These are phyloP conservation scores for Dicycla oo DNA, from an alignment of 2,888 invertebrate genomes.

Conservation along the genomic window DNA sequence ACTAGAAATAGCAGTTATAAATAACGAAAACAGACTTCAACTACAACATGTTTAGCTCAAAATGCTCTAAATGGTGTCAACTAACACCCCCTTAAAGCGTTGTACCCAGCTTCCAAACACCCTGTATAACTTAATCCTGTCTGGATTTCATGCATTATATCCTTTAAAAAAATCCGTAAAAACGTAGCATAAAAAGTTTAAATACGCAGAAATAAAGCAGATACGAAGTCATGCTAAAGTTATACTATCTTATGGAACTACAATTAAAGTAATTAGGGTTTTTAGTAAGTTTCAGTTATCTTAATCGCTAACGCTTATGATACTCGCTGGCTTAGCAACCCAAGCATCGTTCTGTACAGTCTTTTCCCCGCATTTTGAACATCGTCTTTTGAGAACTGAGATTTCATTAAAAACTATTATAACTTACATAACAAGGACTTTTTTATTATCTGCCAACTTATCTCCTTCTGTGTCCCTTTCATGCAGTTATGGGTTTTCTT, in stretches of 20 bases:
- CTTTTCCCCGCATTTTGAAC: constrained; percentile 42
- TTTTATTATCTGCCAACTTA: constrained; percentile 46
- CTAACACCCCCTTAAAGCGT: too few relatives aligned
- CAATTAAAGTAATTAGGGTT: not conserved
- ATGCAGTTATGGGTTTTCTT: constrained; percentile 27
- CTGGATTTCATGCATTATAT: too few relatives aligned
- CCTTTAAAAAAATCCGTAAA: not conserved
- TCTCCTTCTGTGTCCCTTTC: constrained; percentile 3
- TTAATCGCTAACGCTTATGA: not conserved
- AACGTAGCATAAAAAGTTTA: not conserved
- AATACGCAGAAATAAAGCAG: not conserved
- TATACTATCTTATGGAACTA: not conserved
- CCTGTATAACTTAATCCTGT: too few relatives aligned
- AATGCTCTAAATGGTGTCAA: too few relatives aligned
- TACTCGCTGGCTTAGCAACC: constrained; percentile 16
- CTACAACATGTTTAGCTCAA: too few relatives aligned
- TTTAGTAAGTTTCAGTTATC: not conserved
- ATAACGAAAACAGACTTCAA: too few relatives aligned
- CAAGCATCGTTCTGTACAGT: constrained; percentile 25
- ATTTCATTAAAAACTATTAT: constrained; percentile 66
- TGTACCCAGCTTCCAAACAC: too few relatives aligned
- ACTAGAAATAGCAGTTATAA: too few relatives aligned
- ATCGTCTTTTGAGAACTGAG: constrained; percentile 50
- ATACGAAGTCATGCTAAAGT: not conserved
- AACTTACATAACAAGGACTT: constrained; percentile 59